A percentile compares a stretch with the other conserved stretches of the same genome.
phyloP scores from a whole-genome alignment of 1,140 invertebrate genomes.

The Carcinoscorpius rotundicauda region DNA sequence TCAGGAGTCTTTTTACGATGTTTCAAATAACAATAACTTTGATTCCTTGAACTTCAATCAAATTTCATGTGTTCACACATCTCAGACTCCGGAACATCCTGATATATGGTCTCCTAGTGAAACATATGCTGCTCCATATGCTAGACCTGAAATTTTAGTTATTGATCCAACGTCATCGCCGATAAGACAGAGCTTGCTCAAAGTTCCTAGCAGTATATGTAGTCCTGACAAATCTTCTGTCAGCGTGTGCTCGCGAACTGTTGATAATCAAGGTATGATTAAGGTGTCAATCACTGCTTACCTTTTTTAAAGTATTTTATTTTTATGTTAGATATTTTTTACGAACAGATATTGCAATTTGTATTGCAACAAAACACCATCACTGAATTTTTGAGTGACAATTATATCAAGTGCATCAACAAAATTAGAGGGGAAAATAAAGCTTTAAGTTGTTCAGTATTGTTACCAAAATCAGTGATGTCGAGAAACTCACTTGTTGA shows the following conservation, averaged over 20 bases:
- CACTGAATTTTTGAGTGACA: no score
- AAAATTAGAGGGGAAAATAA: no score
- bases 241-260: background rate
- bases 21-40: no score
- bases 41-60: no score
- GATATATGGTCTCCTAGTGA: no score
- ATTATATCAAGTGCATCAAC: no score
- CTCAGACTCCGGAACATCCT: no score
- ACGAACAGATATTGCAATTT: background rate
- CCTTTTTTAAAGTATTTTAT: background rate
- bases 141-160: slow-evolving; percentile 48
- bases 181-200: slow-evolving; percentile 4
- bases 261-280: background rate
- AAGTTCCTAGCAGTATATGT: background rate
- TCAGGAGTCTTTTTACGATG: no score
- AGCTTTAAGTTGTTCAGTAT: no score
- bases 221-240: background rate
- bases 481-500: no score
- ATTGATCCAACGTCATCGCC: slow-evolving; percentile 41
- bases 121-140: slow-evolving; percentile 31
- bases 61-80: no score
- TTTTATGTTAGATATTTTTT: background rate
- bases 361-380: background rate
- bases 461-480: no score
- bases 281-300: background rate